Percentiles rank a stretch among this genome's conserved stretches.
phyloP scores from a whole-genome alignment of 1,140 invertebrate genomes.

The Cherax quadricarinatus region DNA sequence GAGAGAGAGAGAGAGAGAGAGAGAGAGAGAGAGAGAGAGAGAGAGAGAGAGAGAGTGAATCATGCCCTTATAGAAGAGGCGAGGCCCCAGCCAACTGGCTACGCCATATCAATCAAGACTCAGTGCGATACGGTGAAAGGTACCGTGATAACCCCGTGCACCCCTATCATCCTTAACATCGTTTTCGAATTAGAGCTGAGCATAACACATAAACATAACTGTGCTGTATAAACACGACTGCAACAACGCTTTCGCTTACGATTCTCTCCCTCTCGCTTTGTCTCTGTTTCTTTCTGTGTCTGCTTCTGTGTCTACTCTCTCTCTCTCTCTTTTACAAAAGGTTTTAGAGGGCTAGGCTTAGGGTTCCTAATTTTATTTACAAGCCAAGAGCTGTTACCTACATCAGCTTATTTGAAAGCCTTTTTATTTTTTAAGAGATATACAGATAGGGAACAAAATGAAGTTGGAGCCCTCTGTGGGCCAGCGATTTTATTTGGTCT shows the following conservation, averaged over 20 bases:
- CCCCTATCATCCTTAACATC: constrained; percentile 46
- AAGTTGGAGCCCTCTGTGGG: no score
- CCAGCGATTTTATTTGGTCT: no score
- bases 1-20: constrained; percentile 43
- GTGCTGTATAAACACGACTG: constrained; percentile 36
- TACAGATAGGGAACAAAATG: no score
- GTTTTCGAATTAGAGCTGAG: constrained; percentile 53
- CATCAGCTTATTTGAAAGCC: no score
- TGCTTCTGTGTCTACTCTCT: no score
- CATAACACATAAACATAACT: constrained; percentile 51
- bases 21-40: constrained; percentile 48
- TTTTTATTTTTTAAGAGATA: no score
- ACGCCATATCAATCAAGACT: constrained; percentile 37
- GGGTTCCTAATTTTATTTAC: no score
- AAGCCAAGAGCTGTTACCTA: no score
- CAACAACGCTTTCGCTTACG: constrained; percentile 21
- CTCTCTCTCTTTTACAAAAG: no score
- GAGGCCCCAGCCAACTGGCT: not conserved
- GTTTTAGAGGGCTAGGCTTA: no score
- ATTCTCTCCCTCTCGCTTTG: not conserved
- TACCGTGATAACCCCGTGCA: constrained; percentile 11
- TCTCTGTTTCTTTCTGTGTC: not conserved
- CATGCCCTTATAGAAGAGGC: not conserved
- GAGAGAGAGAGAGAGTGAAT: not conserved
- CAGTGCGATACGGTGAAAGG: constrained; percentile 44